These are phyloP conservation scores for Andricus grossulariae DNA, from an alignment of 1,140 invertebrate genomes.

Conservation along the genomic window DNA sequence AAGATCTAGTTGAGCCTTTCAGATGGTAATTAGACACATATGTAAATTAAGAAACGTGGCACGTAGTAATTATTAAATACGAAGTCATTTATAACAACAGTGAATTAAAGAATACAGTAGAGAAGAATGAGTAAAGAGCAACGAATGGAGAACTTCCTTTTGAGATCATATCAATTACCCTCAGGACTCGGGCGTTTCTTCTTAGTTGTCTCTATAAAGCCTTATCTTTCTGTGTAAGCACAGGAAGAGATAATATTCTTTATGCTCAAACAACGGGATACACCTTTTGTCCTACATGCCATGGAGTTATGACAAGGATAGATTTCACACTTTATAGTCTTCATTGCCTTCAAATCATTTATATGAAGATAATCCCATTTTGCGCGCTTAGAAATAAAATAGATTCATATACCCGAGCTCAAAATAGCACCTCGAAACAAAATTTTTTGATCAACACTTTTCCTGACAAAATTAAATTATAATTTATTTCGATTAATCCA, in stretches of 20 bases:
- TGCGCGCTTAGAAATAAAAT: too few relatives aligned
- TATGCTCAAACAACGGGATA: background rate
- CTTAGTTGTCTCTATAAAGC: constrained; percentile 27
- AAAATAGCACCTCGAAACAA: too few relatives aligned
- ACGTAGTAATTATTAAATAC: background rate
- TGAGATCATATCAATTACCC: constrained; percentile 14
- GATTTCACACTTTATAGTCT: constrained; percentile 9
- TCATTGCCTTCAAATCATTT: constrained; percentile 16
- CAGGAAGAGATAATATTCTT: constrained; percentile 17
- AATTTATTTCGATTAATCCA: too few relatives aligned
- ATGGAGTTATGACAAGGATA: constrained; percentile 7
- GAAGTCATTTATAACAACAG: background rate
- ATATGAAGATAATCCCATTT: background rate
- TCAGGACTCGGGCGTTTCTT: constrained; percentile 19
- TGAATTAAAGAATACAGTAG: constrained; percentile 7
- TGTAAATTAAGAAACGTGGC: background rate
- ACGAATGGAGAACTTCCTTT: constrained; percentile 8
- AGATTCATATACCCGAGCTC: too few relatives aligned
- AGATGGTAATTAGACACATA: background rate
- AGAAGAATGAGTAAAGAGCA: constrained; percentile 23
- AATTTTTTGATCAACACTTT: too few relatives aligned
- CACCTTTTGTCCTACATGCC: constrained; percentile 9
- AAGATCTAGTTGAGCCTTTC: background rate
- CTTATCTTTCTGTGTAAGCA: constrained; percentile 7
- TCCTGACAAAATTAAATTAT: too few relatives aligned